phyloP scores from a whole-genome alignment of 1,140 invertebrate species.

The Prorops nasuta region DNA sequence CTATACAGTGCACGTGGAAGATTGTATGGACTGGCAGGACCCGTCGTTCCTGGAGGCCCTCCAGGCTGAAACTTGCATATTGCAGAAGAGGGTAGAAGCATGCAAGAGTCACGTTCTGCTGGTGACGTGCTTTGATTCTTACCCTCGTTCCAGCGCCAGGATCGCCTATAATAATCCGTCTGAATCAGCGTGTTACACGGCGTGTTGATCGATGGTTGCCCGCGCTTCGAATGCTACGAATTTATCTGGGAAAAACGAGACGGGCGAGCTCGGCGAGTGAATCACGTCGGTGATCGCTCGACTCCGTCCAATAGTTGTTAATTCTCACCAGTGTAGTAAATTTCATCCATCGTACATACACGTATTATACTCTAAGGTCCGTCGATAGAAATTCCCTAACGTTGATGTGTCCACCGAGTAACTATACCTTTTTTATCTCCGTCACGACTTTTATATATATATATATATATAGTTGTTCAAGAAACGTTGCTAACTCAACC shows the following conservation, averaged over 20 bases:
- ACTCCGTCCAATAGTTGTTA: slow-evolving; percentile 36
- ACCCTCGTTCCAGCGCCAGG: slow-evolving; percentile 33
- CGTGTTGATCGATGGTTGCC: slow-evolving; percentile 37
- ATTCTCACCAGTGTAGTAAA: neutral
- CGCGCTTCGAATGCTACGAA: neutral
- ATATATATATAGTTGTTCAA: no score
- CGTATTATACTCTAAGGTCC: no score
- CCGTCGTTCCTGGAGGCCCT: slow-evolving; percentile 60
- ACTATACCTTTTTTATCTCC: no score
- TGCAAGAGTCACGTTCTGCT: slow-evolving; percentile 60
- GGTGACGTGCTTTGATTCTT: slow-evolving; percentile 59
- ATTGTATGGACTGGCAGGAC: slow-evolving; percentile 58
- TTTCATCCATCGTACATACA: no score
- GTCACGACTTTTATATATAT: no score
- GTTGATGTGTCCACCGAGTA: no score
- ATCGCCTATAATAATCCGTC: slow-evolving; percentile 46
- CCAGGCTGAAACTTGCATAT: slow-evolving; percentile 57
- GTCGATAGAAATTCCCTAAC: no score
- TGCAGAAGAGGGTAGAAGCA: slow-evolving; percentile 59
- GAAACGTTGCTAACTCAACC: no score
- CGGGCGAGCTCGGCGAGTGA: slow-evolving; percentile 28
- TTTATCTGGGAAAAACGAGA: slow-evolving; percentile 20
- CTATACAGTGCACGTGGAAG: slow-evolving; percentile 58
- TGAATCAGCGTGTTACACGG: slow-evolving; percentile 39
- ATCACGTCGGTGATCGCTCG: slow-evolving; percentile 28